Conservation (phyloP, 1,140 invertebrate species). For the Drosophila punjabiensis region DNA sequence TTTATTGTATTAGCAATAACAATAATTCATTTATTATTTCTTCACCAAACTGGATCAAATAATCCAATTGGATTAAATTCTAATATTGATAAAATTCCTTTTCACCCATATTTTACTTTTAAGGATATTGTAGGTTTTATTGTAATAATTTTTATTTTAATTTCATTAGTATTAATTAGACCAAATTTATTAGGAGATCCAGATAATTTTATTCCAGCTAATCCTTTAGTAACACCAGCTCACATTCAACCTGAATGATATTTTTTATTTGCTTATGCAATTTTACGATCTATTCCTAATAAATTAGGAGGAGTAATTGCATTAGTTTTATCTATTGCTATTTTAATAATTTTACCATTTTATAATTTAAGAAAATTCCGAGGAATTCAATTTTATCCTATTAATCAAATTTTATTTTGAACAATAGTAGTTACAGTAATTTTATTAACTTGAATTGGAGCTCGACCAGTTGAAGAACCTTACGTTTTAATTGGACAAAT, state of each 20-base stretch:
- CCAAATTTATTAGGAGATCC: conserved; percentile 89
- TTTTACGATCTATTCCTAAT: conserved; percentile 90
- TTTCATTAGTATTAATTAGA: conserved; percentile 85
- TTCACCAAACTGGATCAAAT: conserved; percentile 88
- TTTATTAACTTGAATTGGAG: conserved; percentile 89
- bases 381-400: conserved; percentile 86
- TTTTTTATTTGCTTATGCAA: conserved; percentile 91
- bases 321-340: conserved; percentile 88
- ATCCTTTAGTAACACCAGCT: conserved; percentile 89
- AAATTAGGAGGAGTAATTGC: conserved; percentile 90
- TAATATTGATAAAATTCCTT: conserved; percentile 88
- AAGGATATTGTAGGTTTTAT: conserved; percentile 88
- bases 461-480: conserved; percentile 87
- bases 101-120: conserved; percentile 87
- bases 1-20: conserved; percentile 88
- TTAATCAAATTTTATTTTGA: conserved; percentile 88
- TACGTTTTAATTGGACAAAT: conserved; percentile 88
- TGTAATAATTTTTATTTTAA: conserved; percentile 86
- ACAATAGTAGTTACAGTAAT: conserved; percentile 86
- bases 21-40: conserved; percentile 88
- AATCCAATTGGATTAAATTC: conserved; percentile 88
- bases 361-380: conserved; percentile 86
- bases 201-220: conserved; percentile 90
- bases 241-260: conserved; percentile 93
- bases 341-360: conserved; percentile 87